A percentile compares a stretch with the other conserved stretches of the same genome.
Evolutionary conservation across 2,113 vertebrate species (phyloP).

Genomic region (Vulpes vulpes): DNA sequence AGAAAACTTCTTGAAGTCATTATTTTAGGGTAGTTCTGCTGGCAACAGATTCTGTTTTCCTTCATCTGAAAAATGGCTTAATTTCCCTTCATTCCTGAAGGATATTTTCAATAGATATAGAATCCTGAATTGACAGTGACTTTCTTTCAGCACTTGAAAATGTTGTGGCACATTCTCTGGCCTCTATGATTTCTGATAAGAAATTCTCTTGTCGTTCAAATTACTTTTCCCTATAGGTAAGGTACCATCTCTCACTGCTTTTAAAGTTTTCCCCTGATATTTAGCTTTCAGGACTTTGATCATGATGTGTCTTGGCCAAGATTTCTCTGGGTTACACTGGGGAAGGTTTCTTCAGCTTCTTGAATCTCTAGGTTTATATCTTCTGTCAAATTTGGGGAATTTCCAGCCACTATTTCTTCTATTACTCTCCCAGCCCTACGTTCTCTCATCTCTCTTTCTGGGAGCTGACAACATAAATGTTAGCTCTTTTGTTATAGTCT

Average conservation of each 20-base stretch:
- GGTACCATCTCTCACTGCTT: not conserved
- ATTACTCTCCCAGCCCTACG: not conserved
- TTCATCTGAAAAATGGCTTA: not conserved
- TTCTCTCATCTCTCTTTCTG: not conserved
- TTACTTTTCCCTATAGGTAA: not conserved
- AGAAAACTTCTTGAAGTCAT: not conserved
- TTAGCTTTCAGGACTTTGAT: constrained; percentile 7
- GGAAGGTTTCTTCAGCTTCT: not conserved
- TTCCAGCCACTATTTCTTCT: not conserved
- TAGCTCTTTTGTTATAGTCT: not conserved
- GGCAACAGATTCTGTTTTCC: not conserved
- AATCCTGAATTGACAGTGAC: not conserved
- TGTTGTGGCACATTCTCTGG: not conserved
- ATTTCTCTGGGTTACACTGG: not conserved
- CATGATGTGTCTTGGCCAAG: not conserved
- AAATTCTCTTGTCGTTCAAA: not conserved
- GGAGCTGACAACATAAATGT: not conserved
- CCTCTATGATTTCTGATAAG: not conserved
- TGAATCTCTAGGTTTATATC: not conserved
- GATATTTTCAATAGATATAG: not conserved
- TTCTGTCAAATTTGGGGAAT: not conserved
- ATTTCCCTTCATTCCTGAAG: not conserved
- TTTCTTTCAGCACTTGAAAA: constrained; percentile 32
- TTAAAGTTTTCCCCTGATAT: not conserved
- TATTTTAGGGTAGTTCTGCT: not conserved